Base-by-base conservation (phyloP, 2,797 vertebrate genomes). In the Pangasius larnaudii region DNA sequence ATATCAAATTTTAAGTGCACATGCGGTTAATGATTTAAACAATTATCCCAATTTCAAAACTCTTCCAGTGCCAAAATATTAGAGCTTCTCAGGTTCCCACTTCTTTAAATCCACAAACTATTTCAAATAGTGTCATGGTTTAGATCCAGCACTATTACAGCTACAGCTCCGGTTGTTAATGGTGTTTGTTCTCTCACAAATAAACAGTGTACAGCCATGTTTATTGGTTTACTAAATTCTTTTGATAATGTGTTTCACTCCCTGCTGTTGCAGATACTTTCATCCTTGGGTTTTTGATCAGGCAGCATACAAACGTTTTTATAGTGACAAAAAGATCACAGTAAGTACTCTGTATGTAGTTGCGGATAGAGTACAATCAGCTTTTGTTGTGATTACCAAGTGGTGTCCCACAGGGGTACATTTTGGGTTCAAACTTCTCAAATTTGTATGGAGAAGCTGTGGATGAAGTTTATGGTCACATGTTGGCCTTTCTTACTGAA, bases 151-250 rank as follows among this genome's bases (percentile, higher is more conserved):
- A 82, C 58, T 16, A 61, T 63, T 46, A 42, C 79, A 63, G 58
- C 63, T 53, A 24, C 56, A 59, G 56, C 79, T 42, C 56, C 78
- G 9, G 11, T 63, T 42, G 79, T 61, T 61, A 84, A 65, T 30
- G 1, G 51, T 84, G 63, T 51, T 63, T 24, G 82, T 69, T 69
- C 63, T 53, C 19, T 13, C 5, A 33, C 61, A 51, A 83, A 83
- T 46, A 84, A 69, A 84, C 82, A 84, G 82, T 51, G 82, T 19
- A 51, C 63, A 53, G 46, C 82, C 63, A 67, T 46, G 79, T 82
- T 82, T 82, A 10, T 84, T 84, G 63, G 63, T 84, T 84, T 85
- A 72, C 42, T 58, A 27, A 71, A 85, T 84, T 69, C 36, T 74
- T 72, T n/a, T 85, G 69, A 74, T 59, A 85, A 75, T 58, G 27